Evolutionary conservation across 64 coral and sea anemone genomes (phyloP).

Genomic region (Pocillopora verrucosa): DNA sequence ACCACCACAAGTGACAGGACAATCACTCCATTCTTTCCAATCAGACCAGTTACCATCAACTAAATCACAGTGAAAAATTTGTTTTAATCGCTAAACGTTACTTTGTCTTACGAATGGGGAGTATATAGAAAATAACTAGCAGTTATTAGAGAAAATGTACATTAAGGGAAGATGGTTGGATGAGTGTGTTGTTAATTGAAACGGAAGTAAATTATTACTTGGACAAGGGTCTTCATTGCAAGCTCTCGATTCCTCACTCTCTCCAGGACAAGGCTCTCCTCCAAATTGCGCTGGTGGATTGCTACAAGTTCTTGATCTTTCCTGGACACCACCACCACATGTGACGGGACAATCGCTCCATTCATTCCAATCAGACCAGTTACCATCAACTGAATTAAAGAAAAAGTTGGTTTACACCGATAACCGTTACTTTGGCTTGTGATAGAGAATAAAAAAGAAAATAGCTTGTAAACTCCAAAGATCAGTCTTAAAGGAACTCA

Average conservation of each 20-base stretch:
- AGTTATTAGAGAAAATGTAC: no score
- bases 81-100: not conserved
- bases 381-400: not conserved
- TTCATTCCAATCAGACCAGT: not conserved
- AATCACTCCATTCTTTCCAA: slow-evolving; percentile 21
- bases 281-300: slow-evolving; percentile 1
- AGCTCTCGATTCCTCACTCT: not conserved
- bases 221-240: slow-evolving; percentile 21
- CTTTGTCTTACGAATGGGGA: no score
- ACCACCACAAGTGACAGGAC: slow-evolving; percentile 22
- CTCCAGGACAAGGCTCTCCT: not conserved
- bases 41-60: slow-evolving; percentile 46
- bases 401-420: no score
- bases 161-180: no score
- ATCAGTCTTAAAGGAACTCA: no score
- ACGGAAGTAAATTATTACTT: not conserved
- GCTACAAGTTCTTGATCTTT: not conserved
- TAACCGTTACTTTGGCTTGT: no score
- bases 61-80: not conserved
- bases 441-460: no score
- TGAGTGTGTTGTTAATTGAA: not conserved
- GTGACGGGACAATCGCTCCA: slow-evolving; percentile 18
- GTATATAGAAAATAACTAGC: no score
- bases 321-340: not conserved
- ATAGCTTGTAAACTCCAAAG: no score